A percentile compares a stretch with the other conserved stretches of the same genome.
phyloP scores from a whole-genome alignment of 92 coral and sea anemone species.

The Palythoa grandis region DNA sequence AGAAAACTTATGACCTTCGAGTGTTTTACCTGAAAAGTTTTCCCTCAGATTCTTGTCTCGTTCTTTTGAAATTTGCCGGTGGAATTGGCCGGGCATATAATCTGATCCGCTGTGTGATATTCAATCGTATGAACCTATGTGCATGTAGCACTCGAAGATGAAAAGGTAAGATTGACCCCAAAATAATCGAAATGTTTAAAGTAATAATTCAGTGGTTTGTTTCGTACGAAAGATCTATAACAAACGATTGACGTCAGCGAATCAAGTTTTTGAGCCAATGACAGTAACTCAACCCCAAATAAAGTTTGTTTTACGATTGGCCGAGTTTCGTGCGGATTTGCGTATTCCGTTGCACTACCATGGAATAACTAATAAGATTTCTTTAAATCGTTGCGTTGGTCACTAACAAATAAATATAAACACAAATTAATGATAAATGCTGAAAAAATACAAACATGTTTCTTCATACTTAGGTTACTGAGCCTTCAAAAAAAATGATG shows the following conservation, averaged over 20 bases:
- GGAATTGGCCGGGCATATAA: not conserved
- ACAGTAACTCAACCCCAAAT: not conserved
- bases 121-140: not conserved
- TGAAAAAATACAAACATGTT: no score
- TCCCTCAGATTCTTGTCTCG: not conserved
- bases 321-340: not conserved
- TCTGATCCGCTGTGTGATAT: not conserved
- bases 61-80: not conserved
- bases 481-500: no score
- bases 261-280: constrained; percentile 15
- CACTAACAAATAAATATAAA: no score
- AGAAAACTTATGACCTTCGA: constrained; percentile 4
- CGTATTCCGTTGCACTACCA: no score
- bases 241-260: constrained; percentile 34
- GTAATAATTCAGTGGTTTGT: constrained; percentile 14
- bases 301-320: constrained; percentile 26
- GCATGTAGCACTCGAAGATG: not conserved
- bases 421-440: no score
- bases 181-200: not conserved
- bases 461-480: no score
- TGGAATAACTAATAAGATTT: no score
- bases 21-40: not conserved
- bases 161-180: constrained; percentile 7
- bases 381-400: no score
- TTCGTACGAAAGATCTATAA: constrained; percentile 21